Base-by-base conservation (phyloP, 1,140 invertebrate genomes). In the Drosophila virilis region DNA sequence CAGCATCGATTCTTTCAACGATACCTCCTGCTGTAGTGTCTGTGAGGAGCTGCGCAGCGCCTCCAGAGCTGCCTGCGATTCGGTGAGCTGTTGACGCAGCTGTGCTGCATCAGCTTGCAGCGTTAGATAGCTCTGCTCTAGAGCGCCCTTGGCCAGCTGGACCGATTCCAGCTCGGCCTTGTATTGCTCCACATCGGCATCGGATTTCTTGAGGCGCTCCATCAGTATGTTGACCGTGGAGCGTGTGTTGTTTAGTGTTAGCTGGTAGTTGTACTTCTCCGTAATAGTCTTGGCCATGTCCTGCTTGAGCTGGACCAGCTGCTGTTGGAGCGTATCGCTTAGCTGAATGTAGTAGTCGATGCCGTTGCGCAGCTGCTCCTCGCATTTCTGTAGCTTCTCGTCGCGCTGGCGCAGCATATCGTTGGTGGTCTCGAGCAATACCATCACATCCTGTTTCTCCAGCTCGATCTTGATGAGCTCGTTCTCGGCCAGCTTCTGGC, bases 161-260 rank as follows among this genome's bases (percentile, higher is more conserved):
- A 92, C 81, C 0, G 86, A 84, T 54, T 92, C 91, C 33, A 93
- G 73, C 77, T 94, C 93, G n/a, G 89, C 77, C 64, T 93, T 93
- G 48, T 93, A 82, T 35, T 93, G 93, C 77, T 93, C 93, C n/a
- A 94, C 93, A 77, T 94, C 93, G 37, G 91, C 83, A 74, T 94
- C 93, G 13, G 93, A 93, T 55, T 93, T 91, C 70, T 93, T 92
- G 1, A 94, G 76, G 17, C 93, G 90, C 54, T 92, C 93, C 84
- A 92, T 93, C 4, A 94, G 77, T 8, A 93, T 93, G 62, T 93
- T 93, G 7, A 94, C 92, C 1, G 93, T 93, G 59, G 91, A 88
- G 7, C 93, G 92, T 3, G 92, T 92, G 72, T 93, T 93, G 58
- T 77, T 92, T 9, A 94, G 78, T 0, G 93, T 93, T 38, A 93